Evolutionary conservation across 2,113 vertebrate species (phyloP).

Genomic region (Oncorhynchus gorbuscha): DNA sequence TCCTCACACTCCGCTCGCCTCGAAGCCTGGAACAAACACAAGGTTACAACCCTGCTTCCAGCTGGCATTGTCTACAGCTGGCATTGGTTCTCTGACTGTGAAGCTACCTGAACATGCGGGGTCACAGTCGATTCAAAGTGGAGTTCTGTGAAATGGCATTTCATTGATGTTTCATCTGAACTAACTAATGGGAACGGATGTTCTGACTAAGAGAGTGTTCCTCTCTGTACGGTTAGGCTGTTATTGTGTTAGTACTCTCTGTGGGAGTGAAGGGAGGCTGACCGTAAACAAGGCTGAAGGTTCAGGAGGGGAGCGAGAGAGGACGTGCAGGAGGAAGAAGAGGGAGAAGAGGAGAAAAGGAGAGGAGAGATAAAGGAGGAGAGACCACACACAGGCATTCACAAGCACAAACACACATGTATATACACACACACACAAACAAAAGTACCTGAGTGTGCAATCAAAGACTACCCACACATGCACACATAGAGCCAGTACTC

Average conservation of each 20-base stretch:
- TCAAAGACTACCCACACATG: slow-evolving; percentile 2
- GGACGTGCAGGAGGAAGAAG: neutral
- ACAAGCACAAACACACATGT: slow-evolving; percentile 6
- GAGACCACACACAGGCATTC: slow-evolving; percentile 8
- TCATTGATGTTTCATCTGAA: neutral
- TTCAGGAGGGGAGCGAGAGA: neutral
- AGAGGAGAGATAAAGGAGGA: neutral
- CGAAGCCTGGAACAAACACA: neutral
- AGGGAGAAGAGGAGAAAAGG: neutral
- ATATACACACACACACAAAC: neutral
- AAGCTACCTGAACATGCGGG: neutral
- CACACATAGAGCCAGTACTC: neutral
- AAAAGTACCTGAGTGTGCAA: neutral
- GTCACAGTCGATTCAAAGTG: neutral
- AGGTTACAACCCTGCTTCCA: neutral
- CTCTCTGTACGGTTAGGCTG: neutral
- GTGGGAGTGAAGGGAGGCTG: neutral
- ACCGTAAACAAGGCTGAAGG: neutral
- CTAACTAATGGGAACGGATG: neutral
- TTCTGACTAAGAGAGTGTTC: neutral
- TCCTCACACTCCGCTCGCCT: neutral
- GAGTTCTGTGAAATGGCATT: neutral
- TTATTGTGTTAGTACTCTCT: neutral
- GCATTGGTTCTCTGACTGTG: neutral
- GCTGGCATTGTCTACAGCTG: neutral